Conservation (phyloP, 2,888 invertebrate genomes). For the Melanostoma scalare region DNA sequence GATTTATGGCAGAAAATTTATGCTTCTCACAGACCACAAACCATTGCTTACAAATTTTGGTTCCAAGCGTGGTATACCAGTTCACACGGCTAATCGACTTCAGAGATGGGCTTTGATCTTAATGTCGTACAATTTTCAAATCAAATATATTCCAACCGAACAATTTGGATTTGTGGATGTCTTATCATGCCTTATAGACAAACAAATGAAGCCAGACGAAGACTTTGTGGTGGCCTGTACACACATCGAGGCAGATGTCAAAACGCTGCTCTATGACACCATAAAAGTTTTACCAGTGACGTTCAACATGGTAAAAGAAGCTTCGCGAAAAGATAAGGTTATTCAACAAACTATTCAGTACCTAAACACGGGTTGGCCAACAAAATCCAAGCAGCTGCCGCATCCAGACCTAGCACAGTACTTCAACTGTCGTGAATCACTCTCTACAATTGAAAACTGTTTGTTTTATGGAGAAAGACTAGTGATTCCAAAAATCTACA, state of each 20-base stretch:
- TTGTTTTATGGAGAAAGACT: constrained; percentile 10
- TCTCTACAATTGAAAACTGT: not conserved
- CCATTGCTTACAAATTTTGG: constrained; percentile 79
- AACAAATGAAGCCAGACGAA: constrained; percentile 22
- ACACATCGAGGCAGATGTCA: constrained; percentile 6
- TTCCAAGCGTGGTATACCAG: constrained; percentile 73
- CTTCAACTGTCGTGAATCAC: no score
- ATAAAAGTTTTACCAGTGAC: not conserved
- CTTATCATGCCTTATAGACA: constrained; percentile 56
- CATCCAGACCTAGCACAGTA: no score
- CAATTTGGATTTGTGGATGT: constrained; percentile 59
- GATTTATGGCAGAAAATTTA: constrained; percentile 26
- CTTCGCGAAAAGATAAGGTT: no score
- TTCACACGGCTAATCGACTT: constrained; percentile 57
- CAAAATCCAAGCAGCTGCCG: not conserved
- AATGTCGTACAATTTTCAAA: constrained; percentile 3
- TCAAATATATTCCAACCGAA: constrained; percentile 40
- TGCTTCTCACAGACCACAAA: constrained; percentile 77
- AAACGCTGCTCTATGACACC: constrained; percentile 1
- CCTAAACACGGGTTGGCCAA: not conserved
- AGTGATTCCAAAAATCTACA: not conserved
- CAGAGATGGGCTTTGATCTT: constrained; percentile 76
- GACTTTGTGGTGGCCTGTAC: constrained; percentile 16
- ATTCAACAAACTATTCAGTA: not conserved
- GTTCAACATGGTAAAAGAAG: no score